Conservation (phyloP, 2,797 vertebrate genomes). For the Phalloptychus januarius region DNA sequence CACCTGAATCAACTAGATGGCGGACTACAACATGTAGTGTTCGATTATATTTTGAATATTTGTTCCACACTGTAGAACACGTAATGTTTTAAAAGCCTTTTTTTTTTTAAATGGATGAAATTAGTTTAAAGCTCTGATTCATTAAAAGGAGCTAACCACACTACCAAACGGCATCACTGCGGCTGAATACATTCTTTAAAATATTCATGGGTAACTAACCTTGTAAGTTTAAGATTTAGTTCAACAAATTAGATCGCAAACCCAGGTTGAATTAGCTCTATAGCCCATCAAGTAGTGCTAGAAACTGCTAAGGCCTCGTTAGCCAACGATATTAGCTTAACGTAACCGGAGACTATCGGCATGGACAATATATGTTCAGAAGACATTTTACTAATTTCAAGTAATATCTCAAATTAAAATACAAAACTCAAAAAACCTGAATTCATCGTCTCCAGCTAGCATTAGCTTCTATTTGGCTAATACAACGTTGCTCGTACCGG, state of each 20-base stretch:
- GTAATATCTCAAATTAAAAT: no score
- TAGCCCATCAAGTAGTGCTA: background rate
- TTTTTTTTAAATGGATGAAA: background rate
- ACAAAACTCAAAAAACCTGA: background rate
- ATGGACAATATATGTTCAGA: accelerated
- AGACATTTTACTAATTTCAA: accelerated
- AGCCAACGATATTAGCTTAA: background rate
- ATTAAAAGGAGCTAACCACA: background rate
- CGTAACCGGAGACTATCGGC: background rate
- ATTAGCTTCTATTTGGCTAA: constrained; percentile 27
- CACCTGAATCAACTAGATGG: no score
- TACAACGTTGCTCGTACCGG: constrained; percentile 34
- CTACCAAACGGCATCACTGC: background rate
- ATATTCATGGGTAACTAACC: background rate
- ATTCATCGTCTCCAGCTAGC: constrained; percentile 32
- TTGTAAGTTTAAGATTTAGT: no score
- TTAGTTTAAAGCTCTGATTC: background rate
- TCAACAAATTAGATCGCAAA: no score
- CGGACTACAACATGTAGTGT: background rate
- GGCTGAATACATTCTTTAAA: background rate
- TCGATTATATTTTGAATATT: background rate
- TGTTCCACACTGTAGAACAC: background rate
- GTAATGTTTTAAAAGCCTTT: background rate
- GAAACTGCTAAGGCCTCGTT: constrained; percentile 20
- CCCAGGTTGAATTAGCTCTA: background rate